Evolutionary conservation across 1,140 invertebrate species (phyloP), one percentile per base, ranked within the genome.

Genomic region (Leptoteleia sp.): DNA sequence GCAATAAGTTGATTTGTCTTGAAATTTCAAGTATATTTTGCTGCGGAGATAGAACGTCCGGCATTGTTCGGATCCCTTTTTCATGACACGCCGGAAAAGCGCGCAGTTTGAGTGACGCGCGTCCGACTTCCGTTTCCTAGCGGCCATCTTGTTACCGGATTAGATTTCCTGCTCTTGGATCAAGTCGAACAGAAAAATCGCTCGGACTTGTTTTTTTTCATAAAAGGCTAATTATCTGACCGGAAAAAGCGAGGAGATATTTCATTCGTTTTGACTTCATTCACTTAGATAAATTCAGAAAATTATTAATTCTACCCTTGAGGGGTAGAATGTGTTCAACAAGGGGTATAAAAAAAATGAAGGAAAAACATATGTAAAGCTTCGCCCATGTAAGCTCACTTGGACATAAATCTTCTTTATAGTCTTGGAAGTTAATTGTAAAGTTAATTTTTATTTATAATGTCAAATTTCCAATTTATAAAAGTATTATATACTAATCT

Each of bases 61-160:
- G 45, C 52, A 76, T 80, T 80, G 73, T 76, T 77, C 64, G 52
- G 68, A 79, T 82, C 83, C 84, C 84, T 84, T 81, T 87, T 86
- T 86, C 85, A 65, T 52, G 79, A 80, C 70, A 81, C 84, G 84
- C 83, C 88, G 88, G 88, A 89, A 85, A 80, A 81, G 80, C 57
- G 75, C 76, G 81, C 77, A 86, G 85, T 87, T 89, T 89, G 88
- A 89, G 87, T 87, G 88, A 89, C 89, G 88, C 85, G 84, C 80
- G 86, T 89, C 87, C 87, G 87, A 84, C 84, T 90, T 89, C 88
- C 89, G 89, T 87, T 89, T 90, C 89, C 88, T 86, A 85, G 85
- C 87, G 82, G 88, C 88, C 89, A 90, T 90, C 86, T 90, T 89
- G 87, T 84, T 87, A 85, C 88, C 85, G 85, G 85, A 87, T 87